Base-by-base conservation (phyloP, 1,140 invertebrate species). In the Bemisia tabaci region DNA sequence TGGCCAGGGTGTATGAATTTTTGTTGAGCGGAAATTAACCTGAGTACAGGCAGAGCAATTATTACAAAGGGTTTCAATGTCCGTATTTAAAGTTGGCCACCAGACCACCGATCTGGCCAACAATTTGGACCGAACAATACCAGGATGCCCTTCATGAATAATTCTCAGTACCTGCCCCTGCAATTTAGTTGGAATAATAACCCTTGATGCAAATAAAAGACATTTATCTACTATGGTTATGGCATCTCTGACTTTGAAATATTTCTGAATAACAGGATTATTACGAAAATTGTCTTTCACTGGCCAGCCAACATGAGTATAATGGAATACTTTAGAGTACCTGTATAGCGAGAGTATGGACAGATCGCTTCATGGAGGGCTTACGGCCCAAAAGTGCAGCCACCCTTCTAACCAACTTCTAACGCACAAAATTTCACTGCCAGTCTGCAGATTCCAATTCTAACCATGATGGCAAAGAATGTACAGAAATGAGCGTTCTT, bases 101-200 rank as follows among this genome's bases (percentile, higher is more conserved):
- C 78, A 78, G 12, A 78, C 74, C 68, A 77, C 78, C 63, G 70
- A 66, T 60, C 75, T 58, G 59, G 76, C 62, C 21, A 71, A 65
- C 39, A 68, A 60, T 64, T 77, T 78, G 67, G 74, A 77, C 62
- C 67, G 62, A 22, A 68, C 67, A 1, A 74, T 72, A 5, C 75
- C 74, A 21, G 70, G 68, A 64, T 77, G 75, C 22, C 71, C 72
- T 68, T 75, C 74, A 68, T 75, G 76, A 9, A 72, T 73, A 22
- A 72, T 58, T 59, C 73, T 62, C 60, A 77, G 59, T 11, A 68
- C 62, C 64, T 59, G 26, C 1, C 68, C 39, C 61, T 68, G 27
- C 24, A 76, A 60, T 12, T 48, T 58, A 25, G 58, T 33, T 2
- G 73, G 72, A 11, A 73, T 68, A 27, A 72, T 64, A 59, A 73